Percentiles rank a stretch among this genome's conserved stretches.
phyloP scores from a whole-genome alignment of 2,888 invertebrate genomes.

The Protodeltote pygarga region DNA sequence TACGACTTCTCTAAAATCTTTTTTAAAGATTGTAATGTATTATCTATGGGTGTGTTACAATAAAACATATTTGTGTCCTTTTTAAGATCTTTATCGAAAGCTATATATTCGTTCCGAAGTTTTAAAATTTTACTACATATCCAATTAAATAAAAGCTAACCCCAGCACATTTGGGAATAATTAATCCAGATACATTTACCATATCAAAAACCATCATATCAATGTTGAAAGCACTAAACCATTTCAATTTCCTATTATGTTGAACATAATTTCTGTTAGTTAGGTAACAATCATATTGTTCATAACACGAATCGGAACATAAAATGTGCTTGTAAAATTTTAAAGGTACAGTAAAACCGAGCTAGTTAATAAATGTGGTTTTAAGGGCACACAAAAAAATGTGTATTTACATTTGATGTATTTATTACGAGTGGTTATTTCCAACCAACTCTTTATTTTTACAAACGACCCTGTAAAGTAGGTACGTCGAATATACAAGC shows the following conservation, averaged over 20 bases:
- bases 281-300: conserved; percentile 12
- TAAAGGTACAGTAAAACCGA: conserved; percentile 17
- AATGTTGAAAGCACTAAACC: background rate
- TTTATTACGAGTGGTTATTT: conserved; percentile 45
- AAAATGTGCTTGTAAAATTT: conserved; percentile 23
- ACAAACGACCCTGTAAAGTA: conserved; percentile 41
- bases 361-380: conserved; percentile 13
- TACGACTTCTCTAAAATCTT: too few relatives aligned
- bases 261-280: background rate
- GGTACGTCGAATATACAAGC: conserved; percentile 21
- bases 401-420: conserved; percentile 40
- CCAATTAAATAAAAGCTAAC: too few relatives aligned
- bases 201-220: background rate
- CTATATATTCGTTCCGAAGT: too few relatives aligned
- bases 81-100: too few relatives aligned
- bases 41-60: too few relatives aligned
- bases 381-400: conserved; percentile 5
- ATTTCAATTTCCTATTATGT: conserved; percentile 1
- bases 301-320: conserved; percentile 17
- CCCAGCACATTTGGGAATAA: too few relatives aligned
- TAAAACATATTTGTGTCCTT: too few relatives aligned
- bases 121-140: too few relatives aligned
- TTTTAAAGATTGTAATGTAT: too few relatives aligned
- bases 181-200: background rate
- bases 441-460: conserved; percentile 36